Evolutionary conservation across 2,888 invertebrate genomes (phyloP).

Genomic region (Frankliniella intonsa): DNA sequence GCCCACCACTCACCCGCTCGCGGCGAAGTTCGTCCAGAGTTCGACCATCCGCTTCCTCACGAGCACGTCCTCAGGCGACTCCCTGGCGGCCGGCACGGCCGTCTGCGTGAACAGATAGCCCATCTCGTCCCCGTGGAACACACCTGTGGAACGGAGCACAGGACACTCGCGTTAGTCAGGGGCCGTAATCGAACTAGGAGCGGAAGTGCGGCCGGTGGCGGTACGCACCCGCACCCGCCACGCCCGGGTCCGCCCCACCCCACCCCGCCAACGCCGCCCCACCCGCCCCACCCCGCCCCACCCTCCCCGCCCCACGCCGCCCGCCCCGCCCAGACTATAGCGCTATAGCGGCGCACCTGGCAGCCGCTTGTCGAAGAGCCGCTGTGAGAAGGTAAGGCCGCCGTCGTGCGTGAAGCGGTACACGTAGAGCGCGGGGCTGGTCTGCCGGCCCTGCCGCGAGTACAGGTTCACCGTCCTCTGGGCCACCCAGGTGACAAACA

Average conservation of each 20-base stretch:
- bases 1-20: conserved; percentile 47
- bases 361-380: not conserved
- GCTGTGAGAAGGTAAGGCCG: not conserved
- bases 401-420: conserved; percentile 1
- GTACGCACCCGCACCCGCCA: conserved; percentile 27
- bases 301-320: conserved; percentile 28
- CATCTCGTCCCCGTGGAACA: conserved; percentile 37
- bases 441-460: not conserved
- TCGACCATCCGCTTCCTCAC: conserved; percentile 50
- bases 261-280: conserved; percentile 27
- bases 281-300: not conserved
- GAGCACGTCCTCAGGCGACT: conserved; percentile 41
- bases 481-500: not conserved
- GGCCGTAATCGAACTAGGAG: conserved; percentile 36
- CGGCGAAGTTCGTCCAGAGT: conserved; percentile 63
- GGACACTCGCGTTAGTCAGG: conserved; percentile 30
- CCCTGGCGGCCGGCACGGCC: conserved; percentile 31
- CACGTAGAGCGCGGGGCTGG: not conserved
- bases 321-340: conserved; percentile 30
- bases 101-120: conserved; percentile 35
- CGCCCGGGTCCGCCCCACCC: conserved; percentile 28
- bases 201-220: conserved; percentile 35
- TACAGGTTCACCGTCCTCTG: not conserved
- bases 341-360: not conserved
- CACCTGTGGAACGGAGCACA: conserved; percentile 33